These are phyloP conservation scores for Uropsilus gracilis DNA, from an alignment of 2,113 vertebrate species.

Conservation along the genomic window DNA sequence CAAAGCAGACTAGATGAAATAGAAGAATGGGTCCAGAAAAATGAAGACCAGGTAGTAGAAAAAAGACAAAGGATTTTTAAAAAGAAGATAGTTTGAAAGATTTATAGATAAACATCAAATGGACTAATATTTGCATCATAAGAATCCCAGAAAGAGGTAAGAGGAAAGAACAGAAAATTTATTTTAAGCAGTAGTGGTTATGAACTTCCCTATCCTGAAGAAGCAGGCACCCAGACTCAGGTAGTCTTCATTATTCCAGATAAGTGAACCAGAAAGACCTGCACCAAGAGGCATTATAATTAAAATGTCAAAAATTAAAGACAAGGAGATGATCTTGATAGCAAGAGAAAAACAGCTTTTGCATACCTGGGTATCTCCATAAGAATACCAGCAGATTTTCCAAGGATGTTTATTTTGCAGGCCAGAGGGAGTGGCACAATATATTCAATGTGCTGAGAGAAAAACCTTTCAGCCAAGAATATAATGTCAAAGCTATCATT, in stretches of 20 bases:
- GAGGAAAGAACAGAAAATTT: not conserved
- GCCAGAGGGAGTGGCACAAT: not conserved
- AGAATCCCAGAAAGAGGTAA: not conserved
- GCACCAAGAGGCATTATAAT: not conserved
- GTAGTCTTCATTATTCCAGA: not conserved
- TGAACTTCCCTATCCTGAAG: not conserved
- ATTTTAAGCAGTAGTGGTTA: not conserved
- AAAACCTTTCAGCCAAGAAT: not conserved
- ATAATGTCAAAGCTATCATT: not conserved
- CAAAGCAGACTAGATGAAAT: not conserved
- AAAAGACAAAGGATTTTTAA: too few species aligned
- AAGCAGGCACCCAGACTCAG: not conserved
- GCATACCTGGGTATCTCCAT: not conserved
- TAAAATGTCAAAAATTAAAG: not conserved
- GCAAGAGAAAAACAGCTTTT: not conserved
- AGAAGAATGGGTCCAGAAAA: not conserved
- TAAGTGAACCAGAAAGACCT: not conserved
- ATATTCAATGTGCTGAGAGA: not conserved
- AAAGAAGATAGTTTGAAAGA: not conserved
- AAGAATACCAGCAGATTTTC: not conserved
- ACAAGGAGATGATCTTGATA: not conserved
- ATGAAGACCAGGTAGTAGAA: not conserved
- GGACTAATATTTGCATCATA: not conserved
- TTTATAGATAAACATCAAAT: not conserved
- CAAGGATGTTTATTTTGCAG: not conserved